phyloP scores from a whole-genome alignment of 2,888 invertebrate genomes.

The Drosophila picticornis region DNA sequence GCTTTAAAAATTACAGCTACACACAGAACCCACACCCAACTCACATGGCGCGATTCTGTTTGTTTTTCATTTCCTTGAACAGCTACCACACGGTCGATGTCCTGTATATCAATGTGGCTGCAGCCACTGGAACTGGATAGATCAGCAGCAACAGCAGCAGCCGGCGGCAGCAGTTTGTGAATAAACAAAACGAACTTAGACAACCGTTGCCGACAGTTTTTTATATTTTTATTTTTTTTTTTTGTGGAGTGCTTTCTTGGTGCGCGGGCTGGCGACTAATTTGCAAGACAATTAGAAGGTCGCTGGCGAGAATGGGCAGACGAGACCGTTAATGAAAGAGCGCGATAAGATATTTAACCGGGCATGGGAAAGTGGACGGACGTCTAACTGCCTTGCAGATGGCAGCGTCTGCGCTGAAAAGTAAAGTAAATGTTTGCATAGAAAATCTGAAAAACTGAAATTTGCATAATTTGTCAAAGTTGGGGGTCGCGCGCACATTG shows the following conservation, averaged over 20 bases:
- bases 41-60: constrained; percentile 57
- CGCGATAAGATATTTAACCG: constrained; percentile 77
- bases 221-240: neutral
- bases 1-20: constrained; percentile 59
- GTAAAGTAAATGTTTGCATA: constrained; percentile 84
- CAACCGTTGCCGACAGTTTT: constrained; percentile 13
- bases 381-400: constrained; percentile 18
- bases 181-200: constrained; percentile 57
- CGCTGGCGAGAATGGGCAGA: constrained; percentile 65
- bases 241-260: constrained; percentile 51
- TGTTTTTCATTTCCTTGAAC: constrained; percentile 80
- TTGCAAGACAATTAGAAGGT: constrained; percentile 84
- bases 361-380: constrained; percentile 37
- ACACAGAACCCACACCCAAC: constrained; percentile 8
- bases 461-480: constrained; percentile 83
- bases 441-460: constrained; percentile 77
- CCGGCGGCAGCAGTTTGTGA: constrained; percentile 45
- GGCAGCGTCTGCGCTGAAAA: constrained; percentile 70
- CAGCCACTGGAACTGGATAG: constrained; percentile 30
- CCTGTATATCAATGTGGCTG: constrained; percentile 51
- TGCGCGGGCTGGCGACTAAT: constrained; percentile 65
- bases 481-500: constrained; percentile 22
- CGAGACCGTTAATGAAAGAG: constrained; percentile 81
- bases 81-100: constrained; percentile 66
- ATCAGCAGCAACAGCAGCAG: constrained; percentile 30